Evolutionary conservation across 2,888 invertebrate genomes (phyloP), one percentile per base, ranked within the genome.

Genomic region (Leptopilina myrica): DNA sequence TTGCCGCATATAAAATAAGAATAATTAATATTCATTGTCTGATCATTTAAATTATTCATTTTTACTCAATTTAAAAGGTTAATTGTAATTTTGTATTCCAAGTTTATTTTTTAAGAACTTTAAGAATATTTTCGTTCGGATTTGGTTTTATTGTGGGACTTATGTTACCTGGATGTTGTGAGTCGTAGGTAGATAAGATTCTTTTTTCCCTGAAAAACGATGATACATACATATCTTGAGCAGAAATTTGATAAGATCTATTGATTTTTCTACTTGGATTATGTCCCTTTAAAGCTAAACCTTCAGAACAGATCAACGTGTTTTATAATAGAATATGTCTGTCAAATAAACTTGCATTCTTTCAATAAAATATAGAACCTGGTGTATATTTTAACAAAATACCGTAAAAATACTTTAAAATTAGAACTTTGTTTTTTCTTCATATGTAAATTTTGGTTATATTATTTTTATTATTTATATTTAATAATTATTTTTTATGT

Each of bases 111-210:
- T 62, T 1, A 6, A 15, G 9, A 62, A 20, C 20, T 15, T 62
- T 62, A n/a, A 62, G 5, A 15, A 62, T 62, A 62, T 73, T 66
- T 69, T 75, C 43, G 46, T 64, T 46, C n/a, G 49, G 46, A 78
- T 73, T 43, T 49, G 49, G 78, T 78, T 79, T 43, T 69, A 59
- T 26, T 53, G 77, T 76, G 26, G 33, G 33, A 64, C 14, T 8
- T 73, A 67, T 2, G 7, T 56, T 59, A 33, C 56, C 56, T 73
- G 73, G 56, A 59, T 15, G 26, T 56, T 26, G 53, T 73, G 69
- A 73, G 26, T 14, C 53, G 15, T 12, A 64, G 64, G 7, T 64
- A 40, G 73, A 73, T 73, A 73, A 73, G 26, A 56, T 33, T 20
- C 6, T 56, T 56, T 59, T 73, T 56, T 33, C 73, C 56, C 5